phyloP scores from a whole-genome alignment of 2,888 invertebrate genomes.

The Drosophila suboccidentalis region DNA sequence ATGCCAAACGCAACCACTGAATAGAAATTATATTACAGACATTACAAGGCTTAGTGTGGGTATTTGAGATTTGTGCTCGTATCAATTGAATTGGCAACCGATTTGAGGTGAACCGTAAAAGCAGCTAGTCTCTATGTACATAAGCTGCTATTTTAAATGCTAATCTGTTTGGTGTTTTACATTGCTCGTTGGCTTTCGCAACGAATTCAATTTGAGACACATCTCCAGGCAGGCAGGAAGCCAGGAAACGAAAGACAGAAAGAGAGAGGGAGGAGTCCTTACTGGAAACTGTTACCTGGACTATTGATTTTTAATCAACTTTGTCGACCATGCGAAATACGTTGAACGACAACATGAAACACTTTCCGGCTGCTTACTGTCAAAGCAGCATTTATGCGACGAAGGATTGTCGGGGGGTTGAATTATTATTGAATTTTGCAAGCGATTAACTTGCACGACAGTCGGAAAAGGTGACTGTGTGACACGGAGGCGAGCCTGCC shows the following conservation, averaged over 20 bases:
- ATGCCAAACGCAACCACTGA: too few species aligned
- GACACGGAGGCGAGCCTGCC: conserved; percentile 5
- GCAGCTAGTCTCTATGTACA: background rate
- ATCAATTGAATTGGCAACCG: conserved; percentile 15
- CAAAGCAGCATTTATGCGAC: conserved; percentile 34
- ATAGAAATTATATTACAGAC: conserved; percentile 49
- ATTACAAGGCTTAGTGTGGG: background rate
- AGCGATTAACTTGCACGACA: conserved; percentile 78
- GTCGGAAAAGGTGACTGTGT: conserved; percentile 29
- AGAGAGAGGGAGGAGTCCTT: background rate
- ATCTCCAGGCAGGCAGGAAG: conserved; percentile 14
- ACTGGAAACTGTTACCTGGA: conserved; percentile 19
- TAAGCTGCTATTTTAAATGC: conserved; percentile 68
- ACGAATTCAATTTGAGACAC: conserved; percentile 54
- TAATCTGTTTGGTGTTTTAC: conserved; percentile 62
- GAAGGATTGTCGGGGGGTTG: conserved; percentile 40
- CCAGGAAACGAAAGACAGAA: background rate
- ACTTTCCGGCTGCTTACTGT: conserved; percentile 74
- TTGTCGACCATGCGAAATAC: conserved; percentile 34
- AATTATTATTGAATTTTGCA: conserved; percentile 83
- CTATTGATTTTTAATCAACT: conserved; percentile 80
- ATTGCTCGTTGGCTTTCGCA: conserved; percentile 47
- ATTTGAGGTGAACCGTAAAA: conserved; percentile 16
- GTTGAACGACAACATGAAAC: conserved; percentile 70
- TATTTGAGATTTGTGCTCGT: background rate